Evolutionary conservation across 2,888 invertebrate species (phyloP).

Genomic region (Epiblema foenella): DNA sequence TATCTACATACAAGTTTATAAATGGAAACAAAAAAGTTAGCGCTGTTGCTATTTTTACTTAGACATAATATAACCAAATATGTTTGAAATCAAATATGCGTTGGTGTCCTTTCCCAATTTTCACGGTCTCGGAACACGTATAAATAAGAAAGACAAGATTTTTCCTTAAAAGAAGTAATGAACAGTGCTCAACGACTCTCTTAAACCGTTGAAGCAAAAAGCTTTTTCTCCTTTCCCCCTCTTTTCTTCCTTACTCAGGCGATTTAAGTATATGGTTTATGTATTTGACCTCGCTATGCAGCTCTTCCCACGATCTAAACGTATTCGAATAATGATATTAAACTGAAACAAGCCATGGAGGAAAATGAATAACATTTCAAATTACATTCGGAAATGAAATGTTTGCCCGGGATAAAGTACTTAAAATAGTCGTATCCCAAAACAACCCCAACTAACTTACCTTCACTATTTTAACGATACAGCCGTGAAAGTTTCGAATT

Average conservation of each 20-base stretch:
- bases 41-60: background rate
- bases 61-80: background rate
- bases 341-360: conserved; percentile 36
- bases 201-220: conserved; percentile 49
- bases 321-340: conserved; percentile 38
- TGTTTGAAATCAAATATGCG: background rate
- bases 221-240: conserved; percentile 48
- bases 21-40: too few species aligned
- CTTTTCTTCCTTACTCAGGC: conserved; percentile 42
- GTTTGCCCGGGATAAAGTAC: conserved; percentile 21
- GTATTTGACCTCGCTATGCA: conserved; percentile 49
- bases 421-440: conserved; percentile 31
- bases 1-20: too few species aligned
- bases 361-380: conserved; percentile 29
- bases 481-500: conserved; percentile 21
- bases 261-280: conserved; percentile 53
- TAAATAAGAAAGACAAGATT: conserved; percentile 38
- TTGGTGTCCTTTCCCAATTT: conserved; percentile 5
- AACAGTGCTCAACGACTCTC: conserved; percentile 39
- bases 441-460: conserved; percentile 8
- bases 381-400: conserved; percentile 37
- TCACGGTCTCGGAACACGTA: conserved; percentile 3
- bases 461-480: conserved; percentile 16
- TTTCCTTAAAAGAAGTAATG: conserved; percentile 41
- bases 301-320: conserved; percentile 46